Evolutionary conservation across 1,140 invertebrate species (phyloP), one percentile per base, ranked within the genome.

Genomic region (Euura saliciscinereae): DNA sequence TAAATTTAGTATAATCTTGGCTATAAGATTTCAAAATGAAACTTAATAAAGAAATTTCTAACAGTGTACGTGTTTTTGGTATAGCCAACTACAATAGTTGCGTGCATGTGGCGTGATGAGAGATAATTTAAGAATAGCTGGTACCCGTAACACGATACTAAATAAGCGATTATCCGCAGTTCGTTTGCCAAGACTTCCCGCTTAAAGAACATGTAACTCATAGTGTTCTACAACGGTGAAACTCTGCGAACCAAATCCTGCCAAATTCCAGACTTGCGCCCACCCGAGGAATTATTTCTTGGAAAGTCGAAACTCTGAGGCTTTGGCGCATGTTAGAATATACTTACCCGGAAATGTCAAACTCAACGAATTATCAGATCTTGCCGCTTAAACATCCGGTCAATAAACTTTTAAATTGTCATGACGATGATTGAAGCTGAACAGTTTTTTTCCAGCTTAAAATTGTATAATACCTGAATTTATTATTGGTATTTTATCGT

Each of bases 81-180:
- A 59, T 28, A 28, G 13, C 51, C 13, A 8, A 6, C 51, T n/a
- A 11, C 2, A 3, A n/a, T 11, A 28, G 28, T 28, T 28, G 28
- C 28, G 51, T 59, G 8, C 51, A n/a, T 59, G 13, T 59, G 13
- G 51, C 51, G 6, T 59, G 51, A 59, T 59, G 51, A 59, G 51
- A 59, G 51, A n/a, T 59, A 59, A 59, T 59, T 59, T 59, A 59
- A 59, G 13, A 8, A 59, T n/a, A 28, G 28, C 28, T 28, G 28
- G 28, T 28, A 28, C 28, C 28, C 28, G 10, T 59, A 8, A 59
- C 51, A 59, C 13, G 51, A 59, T 8, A 11, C 13, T 11, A 59
- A 59, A 8, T 59, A 59, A 59, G 51, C 51, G 51, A 59, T 59
- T 59, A 59, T 59, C 51, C 51, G 51, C 51, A 59, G 8, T 59